These are phyloP conservation scores for Morus bassanus DNA, from an alignment of 2,797 vertebrate genomes.

Conservation along the genomic window DNA sequence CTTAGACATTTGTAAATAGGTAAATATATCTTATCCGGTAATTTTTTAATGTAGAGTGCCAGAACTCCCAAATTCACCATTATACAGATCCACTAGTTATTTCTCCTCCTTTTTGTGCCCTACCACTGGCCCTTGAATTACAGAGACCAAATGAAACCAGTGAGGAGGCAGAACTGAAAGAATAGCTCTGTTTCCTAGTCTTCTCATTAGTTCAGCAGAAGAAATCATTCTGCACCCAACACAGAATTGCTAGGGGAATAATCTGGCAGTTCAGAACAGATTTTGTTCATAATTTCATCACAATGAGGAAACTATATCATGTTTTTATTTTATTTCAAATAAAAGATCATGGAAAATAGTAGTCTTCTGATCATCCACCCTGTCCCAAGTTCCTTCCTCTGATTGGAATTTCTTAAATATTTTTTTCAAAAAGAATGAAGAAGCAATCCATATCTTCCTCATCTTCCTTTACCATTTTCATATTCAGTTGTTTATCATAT, in stretches of 20 bases:
- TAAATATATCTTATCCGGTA: not conserved
- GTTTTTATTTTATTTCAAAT: not conserved
- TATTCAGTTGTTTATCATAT: not conserved
- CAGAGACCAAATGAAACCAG: not conserved
- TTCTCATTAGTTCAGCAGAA: not conserved
- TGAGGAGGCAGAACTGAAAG: not conserved
- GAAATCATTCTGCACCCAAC: not conserved
- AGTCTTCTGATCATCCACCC: not conserved
- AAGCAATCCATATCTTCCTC: not conserved
- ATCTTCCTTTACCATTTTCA: not conserved
- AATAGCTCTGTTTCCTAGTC: not conserved
- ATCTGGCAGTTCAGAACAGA: not conserved
- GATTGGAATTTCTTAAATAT: not conserved
- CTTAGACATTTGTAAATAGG: not conserved
- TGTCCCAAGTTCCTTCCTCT: not conserved
- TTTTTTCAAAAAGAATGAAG: not conserved
- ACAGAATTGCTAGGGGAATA: not conserved
- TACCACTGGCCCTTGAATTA: not conserved
- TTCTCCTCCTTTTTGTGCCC: not conserved
- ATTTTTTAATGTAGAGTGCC: not conserved
- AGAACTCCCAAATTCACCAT: not conserved
- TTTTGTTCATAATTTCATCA: not conserved
- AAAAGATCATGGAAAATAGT: accelerated
- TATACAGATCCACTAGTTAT: not conserved
- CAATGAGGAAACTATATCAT: not conserved